Conservation (phyloP, 2,888 invertebrate species). For the Chaetoderma sp. region DNA sequence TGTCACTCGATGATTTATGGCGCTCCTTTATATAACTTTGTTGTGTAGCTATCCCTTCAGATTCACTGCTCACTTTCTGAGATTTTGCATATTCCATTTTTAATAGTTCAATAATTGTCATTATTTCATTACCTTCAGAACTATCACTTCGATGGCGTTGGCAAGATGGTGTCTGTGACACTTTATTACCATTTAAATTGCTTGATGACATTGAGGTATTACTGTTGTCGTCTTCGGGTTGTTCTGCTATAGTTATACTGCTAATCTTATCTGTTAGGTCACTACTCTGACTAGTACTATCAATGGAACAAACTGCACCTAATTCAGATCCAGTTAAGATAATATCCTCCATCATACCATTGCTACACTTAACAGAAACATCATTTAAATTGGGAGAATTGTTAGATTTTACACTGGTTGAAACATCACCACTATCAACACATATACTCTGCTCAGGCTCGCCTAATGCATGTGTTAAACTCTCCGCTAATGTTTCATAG, state of each 20-base stretch:
- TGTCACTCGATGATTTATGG: slow-evolving; percentile 51
- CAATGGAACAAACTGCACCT: not conserved
- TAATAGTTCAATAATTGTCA: slow-evolving; percentile 58
- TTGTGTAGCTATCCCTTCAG: not conserved
- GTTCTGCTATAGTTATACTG: not conserved
- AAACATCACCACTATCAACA: not conserved
- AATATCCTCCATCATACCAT: not conserved
- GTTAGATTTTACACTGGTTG: not conserved
- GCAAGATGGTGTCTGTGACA: not conserved
- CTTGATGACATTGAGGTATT: not conserved
- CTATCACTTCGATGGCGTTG: not conserved
- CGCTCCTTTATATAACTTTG: not conserved
- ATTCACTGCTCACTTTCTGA: not conserved
- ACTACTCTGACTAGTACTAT: not conserved
- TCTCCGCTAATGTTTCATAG: slow-evolving; percentile 41
- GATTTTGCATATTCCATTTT: slow-evolving; percentile 46
- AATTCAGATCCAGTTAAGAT: no score
- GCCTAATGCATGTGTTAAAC: slow-evolving; percentile 49
- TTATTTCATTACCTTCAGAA: slow-evolving; percentile 32
- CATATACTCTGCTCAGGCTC: slow-evolving; percentile 34
- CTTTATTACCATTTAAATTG: not conserved
- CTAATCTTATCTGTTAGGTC: not conserved
- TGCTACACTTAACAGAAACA: not conserved
- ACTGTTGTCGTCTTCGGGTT: not conserved
- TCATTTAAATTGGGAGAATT: not conserved